These are phyloP conservation scores for Parazoanthus darwini DNA, from an alignment of 92 coral and sea anemone species.

Conservation along the genomic window DNA sequence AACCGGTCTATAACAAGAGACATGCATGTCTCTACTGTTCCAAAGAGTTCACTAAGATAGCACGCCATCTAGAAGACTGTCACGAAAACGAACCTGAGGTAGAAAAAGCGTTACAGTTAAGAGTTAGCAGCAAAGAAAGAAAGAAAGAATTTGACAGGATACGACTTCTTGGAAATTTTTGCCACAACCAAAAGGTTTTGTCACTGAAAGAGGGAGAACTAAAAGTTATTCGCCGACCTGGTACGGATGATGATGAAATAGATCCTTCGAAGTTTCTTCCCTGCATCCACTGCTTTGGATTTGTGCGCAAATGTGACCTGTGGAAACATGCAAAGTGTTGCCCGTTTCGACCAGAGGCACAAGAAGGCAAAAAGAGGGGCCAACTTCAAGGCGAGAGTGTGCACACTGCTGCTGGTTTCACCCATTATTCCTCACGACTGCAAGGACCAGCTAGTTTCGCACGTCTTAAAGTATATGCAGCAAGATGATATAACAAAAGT, in stretches of 20 bases:
- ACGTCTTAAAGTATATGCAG: slow-evolving; percentile 42
- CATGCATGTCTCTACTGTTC: slow-evolving; percentile 39
- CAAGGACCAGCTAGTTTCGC: background rate
- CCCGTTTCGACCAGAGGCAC: too few relatives aligned
- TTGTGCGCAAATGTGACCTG: too few relatives aligned
- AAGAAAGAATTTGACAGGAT: too few relatives aligned
- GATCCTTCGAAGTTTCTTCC: too few relatives aligned
- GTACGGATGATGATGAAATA: background rate
- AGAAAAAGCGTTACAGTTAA: slow-evolving; percentile 14
- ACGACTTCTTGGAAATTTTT: too few relatives aligned
- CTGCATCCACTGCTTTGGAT: too few relatives aligned
- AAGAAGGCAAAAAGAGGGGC: too few relatives aligned
- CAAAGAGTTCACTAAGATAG: slow-evolving; percentile 37
- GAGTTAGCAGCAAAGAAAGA: background rate
- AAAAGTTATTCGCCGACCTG: slow-evolving; percentile 39
- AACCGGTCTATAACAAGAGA: slow-evolving; percentile 28
- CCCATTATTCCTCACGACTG: slow-evolving; percentile 21
- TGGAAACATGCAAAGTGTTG: too few relatives aligned
- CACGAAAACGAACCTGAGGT: slow-evolving; percentile 46
- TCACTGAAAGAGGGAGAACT: slow-evolving; percentile 35
- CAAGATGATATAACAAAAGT: slow-evolving; percentile 41
- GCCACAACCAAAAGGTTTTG: too few relatives aligned
- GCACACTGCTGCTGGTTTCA: background rate
- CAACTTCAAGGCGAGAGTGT: slow-evolving; percentile 26
- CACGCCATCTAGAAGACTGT: slow-evolving; percentile 31